Percentiles rank a stretch among this genome's conserved stretches.
phyloP scores from a whole-genome alignment of 2,113 vertebrate species.

The Phylloscopus whistleri region DNA sequence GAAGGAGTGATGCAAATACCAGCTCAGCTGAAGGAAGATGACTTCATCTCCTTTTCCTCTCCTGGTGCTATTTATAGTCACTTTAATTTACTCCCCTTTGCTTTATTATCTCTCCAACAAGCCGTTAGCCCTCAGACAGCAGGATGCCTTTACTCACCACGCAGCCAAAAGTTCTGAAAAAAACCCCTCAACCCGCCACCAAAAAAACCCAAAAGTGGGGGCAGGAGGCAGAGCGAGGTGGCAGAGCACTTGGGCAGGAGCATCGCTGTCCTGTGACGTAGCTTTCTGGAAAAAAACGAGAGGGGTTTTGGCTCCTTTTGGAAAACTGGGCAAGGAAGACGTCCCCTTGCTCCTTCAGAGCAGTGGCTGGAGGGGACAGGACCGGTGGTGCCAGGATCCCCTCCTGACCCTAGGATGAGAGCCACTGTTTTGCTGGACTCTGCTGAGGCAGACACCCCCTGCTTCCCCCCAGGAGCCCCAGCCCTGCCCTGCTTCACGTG shows the following conservation, averaged over 20 bases:
- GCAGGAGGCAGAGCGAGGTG: neutral
- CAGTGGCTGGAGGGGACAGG: neutral
- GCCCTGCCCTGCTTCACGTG: accelerated
- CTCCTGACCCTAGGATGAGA: neutral
- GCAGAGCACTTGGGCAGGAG: neutral
- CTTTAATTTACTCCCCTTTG: constrained; percentile 73
- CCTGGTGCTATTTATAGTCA: constrained; percentile 69
- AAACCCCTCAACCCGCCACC: neutral
- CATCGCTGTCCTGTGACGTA: accelerated
- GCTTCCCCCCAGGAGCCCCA: neutral
- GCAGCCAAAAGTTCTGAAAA: neutral
- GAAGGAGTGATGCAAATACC: constrained; percentile 65
- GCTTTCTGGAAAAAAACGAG: neutral
- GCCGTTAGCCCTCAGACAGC: constrained; percentile 61
- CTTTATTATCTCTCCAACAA: constrained; percentile 73
- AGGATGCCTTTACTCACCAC: constrained; percentile 56
- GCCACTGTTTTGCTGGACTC: neutral
- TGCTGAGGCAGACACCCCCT: neutral
- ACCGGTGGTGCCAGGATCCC: accelerated
- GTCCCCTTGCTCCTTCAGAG: neutral
- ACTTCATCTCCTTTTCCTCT: constrained; percentile 73
- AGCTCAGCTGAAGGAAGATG: constrained; percentile 71
- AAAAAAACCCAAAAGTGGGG: neutral
- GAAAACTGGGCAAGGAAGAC: neutral
- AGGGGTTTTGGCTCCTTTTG: neutral